These are phyloP conservation scores for Fregetta grallaria DNA, from an alignment of 2,113 vertebrate species.

Conservation along the genomic window DNA sequence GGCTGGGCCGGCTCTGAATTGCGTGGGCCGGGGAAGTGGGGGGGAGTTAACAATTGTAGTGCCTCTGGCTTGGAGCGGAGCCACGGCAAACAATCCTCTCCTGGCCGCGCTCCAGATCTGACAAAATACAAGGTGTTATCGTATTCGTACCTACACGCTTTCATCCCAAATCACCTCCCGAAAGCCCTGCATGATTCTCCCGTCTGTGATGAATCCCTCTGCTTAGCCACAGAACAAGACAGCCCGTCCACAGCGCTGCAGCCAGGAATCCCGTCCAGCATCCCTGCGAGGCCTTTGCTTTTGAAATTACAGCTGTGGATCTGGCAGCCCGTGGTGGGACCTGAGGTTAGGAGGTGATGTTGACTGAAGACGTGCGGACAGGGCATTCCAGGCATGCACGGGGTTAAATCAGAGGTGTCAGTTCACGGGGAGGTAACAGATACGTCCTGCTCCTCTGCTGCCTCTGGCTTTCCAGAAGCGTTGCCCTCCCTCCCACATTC, in stretches of 20 bases:
- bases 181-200: neutral
- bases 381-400: slow-evolving; percentile 55
- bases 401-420: slow-evolving; percentile 58
- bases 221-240: neutral
- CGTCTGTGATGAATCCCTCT: neutral
- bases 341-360: slow-evolving; percentile 40
- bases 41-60: neutral
- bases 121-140: neutral
- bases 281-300: slow-evolving; percentile 1
- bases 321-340: slow-evolving; percentile 15
- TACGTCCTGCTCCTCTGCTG: neutral
- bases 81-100: slow-evolving; percentile 34
- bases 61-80: slow-evolving; percentile 46
- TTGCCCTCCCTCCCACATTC: slow-evolving; percentile 62
- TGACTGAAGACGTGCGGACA: slow-evolving; percentile 59
- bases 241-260: neutral
- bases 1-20: neutral
- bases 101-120: slow-evolving; percentile 25
- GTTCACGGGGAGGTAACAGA: slow-evolving; percentile 67
- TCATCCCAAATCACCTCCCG: neutral
- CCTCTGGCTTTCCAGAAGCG: slow-evolving; percentile 21
- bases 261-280: neutral
- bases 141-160: neutral
- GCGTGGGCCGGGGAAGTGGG: slow-evolving; percentile 30
- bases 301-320: slow-evolving; percentile 33